Conservation (phyloP, 2,888 invertebrate species). For the Cephonodes hylas region DNA sequence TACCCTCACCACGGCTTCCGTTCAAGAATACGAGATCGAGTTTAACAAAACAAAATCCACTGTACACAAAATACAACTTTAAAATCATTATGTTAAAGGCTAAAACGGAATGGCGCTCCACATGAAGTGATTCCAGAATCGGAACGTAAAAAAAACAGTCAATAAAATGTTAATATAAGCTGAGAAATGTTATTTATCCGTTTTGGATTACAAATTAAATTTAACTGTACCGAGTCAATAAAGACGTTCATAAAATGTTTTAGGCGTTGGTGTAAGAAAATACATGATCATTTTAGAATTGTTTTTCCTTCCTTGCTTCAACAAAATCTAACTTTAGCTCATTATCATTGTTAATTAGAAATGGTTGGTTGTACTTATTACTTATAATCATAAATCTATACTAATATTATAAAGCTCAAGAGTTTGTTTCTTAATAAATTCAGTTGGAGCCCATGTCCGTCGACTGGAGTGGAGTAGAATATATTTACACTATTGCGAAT, state of each 20-base stretch:
- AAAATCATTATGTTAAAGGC: constrained; percentile 5
- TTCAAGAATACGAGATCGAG: constrained; percentile 43
- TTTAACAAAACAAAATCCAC: constrained; percentile 43
- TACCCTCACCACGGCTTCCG: constrained; percentile 49
- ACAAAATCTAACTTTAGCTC: no score
- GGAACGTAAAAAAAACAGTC: constrained; percentile 18
- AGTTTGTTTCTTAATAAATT: no score
- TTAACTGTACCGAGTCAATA: constrained; percentile 10
- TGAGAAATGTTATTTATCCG: constrained; percentile 11
- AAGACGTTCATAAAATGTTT: constrained; percentile 7
- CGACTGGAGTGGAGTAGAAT: no score
- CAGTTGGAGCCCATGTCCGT: no score
- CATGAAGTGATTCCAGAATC: constrained; percentile 26
- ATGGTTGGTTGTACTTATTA: no score
- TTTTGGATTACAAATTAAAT: constrained; percentile 11
- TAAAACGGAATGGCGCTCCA: not conserved
- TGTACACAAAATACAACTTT: constrained; percentile 26
- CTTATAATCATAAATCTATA: no score
- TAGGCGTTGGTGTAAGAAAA: not conserved
- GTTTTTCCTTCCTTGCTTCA: not conserved
- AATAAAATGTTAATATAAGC: constrained; percentile 11
- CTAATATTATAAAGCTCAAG: no score
- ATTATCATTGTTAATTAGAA: no score
- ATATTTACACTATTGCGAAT: no score
- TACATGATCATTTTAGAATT: not conserved